These are phyloP conservation scores for Damaliscus lunatus DNA, from an alignment of 2,113 vertebrate species.

Conservation along the genomic window DNA sequence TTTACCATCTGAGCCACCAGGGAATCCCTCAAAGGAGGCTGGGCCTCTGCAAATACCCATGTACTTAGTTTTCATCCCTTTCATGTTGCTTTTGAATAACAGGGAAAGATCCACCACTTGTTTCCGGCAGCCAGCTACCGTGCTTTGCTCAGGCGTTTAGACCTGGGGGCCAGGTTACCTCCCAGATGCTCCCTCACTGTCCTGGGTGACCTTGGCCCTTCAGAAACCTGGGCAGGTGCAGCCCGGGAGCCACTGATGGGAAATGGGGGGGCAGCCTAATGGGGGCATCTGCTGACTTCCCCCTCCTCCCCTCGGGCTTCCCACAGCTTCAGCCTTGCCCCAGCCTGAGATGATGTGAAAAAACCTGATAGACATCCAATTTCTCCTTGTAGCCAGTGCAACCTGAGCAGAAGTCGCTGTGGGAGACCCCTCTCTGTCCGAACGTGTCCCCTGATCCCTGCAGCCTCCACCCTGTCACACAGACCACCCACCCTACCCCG, in stretches of 20 bases:
- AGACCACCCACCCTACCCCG: neutral
- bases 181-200: fast-evolving
- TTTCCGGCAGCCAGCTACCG: neutral
- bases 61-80: neutral
- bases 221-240: neutral
- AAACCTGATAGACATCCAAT: fast-evolving
- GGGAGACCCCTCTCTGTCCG: neutral
- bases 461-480: neutral
- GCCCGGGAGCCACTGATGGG: neutral
- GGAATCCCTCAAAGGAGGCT: neutral
- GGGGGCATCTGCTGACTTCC: fast-evolving
- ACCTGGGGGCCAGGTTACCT: neutral
- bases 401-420: fast-evolving
- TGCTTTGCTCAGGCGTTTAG: fast-evolving
- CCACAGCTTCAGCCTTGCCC: fast-evolving
- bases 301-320: fast-evolving
- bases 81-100: neutral
- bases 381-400: neutral
- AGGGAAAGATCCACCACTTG: neutral
- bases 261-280: fast-evolving
- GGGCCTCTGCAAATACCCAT: fast-evolving
- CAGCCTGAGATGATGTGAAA: fast-evolving
- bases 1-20: neutral
- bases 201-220: neutral
- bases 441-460: fast-evolving